Conservation (phyloP, 2,888 invertebrate species). For the Scaptomyza flava region DNA sequence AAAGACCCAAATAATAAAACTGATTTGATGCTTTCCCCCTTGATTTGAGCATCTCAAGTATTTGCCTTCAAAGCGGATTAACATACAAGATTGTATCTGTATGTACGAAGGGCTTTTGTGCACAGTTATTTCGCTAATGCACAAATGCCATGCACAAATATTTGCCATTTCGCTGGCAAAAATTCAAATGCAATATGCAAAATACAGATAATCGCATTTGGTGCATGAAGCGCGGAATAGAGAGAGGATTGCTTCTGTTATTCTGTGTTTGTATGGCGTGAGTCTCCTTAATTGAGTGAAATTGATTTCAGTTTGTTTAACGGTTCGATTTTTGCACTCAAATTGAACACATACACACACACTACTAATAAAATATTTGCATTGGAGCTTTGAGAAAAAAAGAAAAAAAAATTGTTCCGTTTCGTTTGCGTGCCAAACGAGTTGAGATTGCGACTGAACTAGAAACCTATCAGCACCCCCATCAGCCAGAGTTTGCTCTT, state of each 20-base stretch:
- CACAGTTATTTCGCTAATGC: slow-evolving; percentile 46
- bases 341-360: slow-evolving; percentile 44
- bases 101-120: slow-evolving; percentile 19
- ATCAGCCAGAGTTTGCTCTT: background rate
- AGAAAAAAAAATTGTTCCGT: slow-evolving; percentile 27
- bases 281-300: slow-evolving; percentile 70
- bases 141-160: slow-evolving; percentile 33
- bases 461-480: slow-evolving; percentile 22
- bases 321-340: slow-evolving; percentile 54
- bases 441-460: slow-evolving; percentile 60
- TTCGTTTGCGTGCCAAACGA: slow-evolving; percentile 61
- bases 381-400: slow-evolving; percentile 24
- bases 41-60: slow-evolving; percentile 37
- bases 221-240: background rate
- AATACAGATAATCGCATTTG: slow-evolving; percentile 62
- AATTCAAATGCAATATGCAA: slow-evolving; percentile 30
- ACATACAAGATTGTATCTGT: slow-evolving; percentile 4
- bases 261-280: slow-evolving; percentile 21
- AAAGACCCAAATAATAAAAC: slow-evolving; percentile 35
- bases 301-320: slow-evolving; percentile 68
- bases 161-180: slow-evolving; percentile 37
- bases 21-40: slow-evolving; percentile 49
- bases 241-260: slow-evolving; percentile 1
- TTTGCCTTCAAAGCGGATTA: slow-evolving; percentile 38
- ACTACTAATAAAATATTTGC: slow-evolving; percentile 37